phyloP scores from a whole-genome alignment of 2,888 invertebrate species.

The Noctua pronuba region DNA sequence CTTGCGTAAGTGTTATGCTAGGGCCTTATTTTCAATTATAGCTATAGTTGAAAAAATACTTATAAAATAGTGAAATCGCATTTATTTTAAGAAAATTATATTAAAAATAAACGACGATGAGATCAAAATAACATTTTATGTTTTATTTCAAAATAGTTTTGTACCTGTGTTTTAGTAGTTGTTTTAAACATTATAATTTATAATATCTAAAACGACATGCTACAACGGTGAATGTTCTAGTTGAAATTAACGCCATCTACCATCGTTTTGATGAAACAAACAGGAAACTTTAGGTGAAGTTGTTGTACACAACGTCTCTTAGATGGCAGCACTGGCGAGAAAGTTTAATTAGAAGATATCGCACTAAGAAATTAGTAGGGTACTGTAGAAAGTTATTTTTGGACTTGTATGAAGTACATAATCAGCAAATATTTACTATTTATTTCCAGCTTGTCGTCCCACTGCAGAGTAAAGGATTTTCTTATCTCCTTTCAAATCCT shows the following conservation, averaged over 20 bases:
- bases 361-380: not conserved
- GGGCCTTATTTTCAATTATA: conserved; percentile 25
- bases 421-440: not conserved
- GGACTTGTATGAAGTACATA: too few species aligned
- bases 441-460: not conserved
- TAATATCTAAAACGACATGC: too few species aligned
- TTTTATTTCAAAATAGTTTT: conserved; percentile 7
- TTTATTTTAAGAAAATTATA: conserved; percentile 24
- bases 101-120: conserved; percentile 31
- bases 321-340: conserved; percentile 40
- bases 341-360: not conserved
- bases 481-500: not conserved
- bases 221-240: not conserved
- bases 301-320: not conserved
- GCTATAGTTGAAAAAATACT: conserved; percentile 22
- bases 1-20: conserved; percentile 23
- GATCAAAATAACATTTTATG: not conserved
- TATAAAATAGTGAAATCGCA: conserved; percentile 3
- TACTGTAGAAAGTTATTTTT: not conserved
- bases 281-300: not conserved
- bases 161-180: not conserved
- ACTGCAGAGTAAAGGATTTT: not conserved
- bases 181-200: not conserved
- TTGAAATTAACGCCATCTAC: conserved; percentile 32
- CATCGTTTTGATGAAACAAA: not conserved